Evolutionary conservation across 2,797 vertebrate genomes (phyloP).

Genomic region (Falco naumanni): DNA sequence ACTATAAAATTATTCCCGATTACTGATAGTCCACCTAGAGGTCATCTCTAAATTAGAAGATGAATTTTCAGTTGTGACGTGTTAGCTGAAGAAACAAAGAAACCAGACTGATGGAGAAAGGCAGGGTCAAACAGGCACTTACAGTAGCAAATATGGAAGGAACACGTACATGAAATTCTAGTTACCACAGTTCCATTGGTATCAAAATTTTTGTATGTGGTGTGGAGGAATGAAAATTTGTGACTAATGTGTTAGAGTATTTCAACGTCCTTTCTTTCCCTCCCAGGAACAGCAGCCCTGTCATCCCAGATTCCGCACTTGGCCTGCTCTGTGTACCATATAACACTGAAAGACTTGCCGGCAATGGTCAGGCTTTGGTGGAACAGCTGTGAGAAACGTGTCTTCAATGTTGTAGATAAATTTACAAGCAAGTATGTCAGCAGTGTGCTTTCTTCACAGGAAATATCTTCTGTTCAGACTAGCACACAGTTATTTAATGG

Average conservation of each 20-base stretch:
- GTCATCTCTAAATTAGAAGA: background rate
- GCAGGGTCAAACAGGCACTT: background rate
- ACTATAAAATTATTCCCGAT: background rate
- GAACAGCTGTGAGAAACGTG: constrained; percentile 96
- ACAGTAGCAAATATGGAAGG: background rate
- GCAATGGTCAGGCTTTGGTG: constrained; percentile 99
- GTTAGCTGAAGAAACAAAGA: background rate
- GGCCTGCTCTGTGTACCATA: constrained; percentile 94
- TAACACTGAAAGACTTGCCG: constrained; percentile 92
- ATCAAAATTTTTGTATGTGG: background rate
- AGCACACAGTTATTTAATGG: constrained; percentile 93
- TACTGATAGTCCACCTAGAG: background rate
- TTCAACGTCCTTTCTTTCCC: background rate
- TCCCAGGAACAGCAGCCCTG: constrained; percentile 78
- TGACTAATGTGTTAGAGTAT: background rate
- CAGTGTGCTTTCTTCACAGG: constrained; percentile 90
- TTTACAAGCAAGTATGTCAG: constrained; percentile 96
- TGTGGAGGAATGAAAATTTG: background rate
- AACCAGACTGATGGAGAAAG: background rate
- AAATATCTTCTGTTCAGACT: constrained; percentile 92
- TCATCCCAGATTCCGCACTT: constrained; percentile 90
- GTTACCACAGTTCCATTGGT: background rate
- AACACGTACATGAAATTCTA: background rate
- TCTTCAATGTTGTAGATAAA: constrained; percentile 90
- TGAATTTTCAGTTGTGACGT: background rate